A percentile compares a stretch with the other conserved stretches of the same genome.
These are phyloP conservation scores for Leptinotarsa undecemlineata DNA, from an alignment of 1,140 invertebrate species.

Conservation along the genomic window DNA sequence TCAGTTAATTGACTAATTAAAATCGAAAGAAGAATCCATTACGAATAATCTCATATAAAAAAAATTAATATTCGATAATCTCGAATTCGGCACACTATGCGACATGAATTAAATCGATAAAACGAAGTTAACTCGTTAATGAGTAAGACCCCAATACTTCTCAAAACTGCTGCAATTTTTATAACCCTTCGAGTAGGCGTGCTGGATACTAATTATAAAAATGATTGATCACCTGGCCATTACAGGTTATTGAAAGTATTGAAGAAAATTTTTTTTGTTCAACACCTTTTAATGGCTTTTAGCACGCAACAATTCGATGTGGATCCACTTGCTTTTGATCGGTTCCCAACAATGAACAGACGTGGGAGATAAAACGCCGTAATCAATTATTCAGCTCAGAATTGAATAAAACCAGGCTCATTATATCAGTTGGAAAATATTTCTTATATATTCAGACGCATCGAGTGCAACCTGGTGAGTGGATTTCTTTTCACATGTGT, in stretches of 20 bases:
- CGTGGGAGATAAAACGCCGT: neutral
- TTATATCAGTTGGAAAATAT: neutral
- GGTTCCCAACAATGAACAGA: slow-evolving; percentile 9
- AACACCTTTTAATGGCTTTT: slow-evolving; percentile 41
- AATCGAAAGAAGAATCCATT: too few species aligned
- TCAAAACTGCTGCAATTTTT: neutral
- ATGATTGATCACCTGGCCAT: slow-evolving; percentile 46
- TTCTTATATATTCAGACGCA: neutral
- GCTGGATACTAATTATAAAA: slow-evolving; percentile 41
- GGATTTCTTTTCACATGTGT: neutral
- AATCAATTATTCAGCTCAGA: neutral
- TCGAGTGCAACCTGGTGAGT: slow-evolving; percentile 1
- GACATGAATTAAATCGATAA: neutral
- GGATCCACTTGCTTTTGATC: slow-evolving; percentile 16
- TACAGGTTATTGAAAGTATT: slow-evolving; percentile 45
- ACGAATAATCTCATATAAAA: neutral
- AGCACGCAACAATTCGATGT: slow-evolving; percentile 34
- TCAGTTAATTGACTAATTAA: too few species aligned
- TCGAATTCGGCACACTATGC: neutral
- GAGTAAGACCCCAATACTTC: neutral
- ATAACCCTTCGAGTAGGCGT: slow-evolving; percentile 11
- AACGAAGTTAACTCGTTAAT: neutral
- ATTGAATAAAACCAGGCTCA: neutral
- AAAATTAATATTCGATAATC: neutral
- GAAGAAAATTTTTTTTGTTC: slow-evolving; percentile 36